phyloP scores from a whole-genome alignment of 1,140 invertebrate species.

The Meteorus sp. region DNA sequence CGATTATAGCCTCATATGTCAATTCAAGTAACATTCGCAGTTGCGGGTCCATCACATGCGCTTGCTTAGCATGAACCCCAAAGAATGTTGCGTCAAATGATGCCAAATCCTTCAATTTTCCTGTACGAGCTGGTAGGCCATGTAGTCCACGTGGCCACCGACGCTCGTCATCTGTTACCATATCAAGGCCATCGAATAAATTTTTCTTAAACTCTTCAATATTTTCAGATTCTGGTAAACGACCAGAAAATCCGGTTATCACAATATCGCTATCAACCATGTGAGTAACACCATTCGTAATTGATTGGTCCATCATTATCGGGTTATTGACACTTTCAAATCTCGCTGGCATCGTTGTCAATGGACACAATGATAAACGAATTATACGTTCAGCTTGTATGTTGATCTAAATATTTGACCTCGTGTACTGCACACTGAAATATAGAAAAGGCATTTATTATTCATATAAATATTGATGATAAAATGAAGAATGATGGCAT shows the following conservation, averaged over 20 bases:
- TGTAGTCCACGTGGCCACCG: constrained; percentile 77
- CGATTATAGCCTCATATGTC: constrained; percentile 93
- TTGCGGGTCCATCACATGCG: constrained; percentile 94
- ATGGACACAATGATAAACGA: too few species aligned
- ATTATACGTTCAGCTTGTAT: too few species aligned
- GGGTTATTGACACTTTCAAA: constrained; percentile 55
- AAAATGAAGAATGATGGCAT: constrained; percentile 39
- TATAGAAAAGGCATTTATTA: too few species aligned
- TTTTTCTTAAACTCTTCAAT: constrained; percentile 88
- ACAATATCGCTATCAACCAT: constrained; percentile 74
- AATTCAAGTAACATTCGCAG: constrained; percentile 86
- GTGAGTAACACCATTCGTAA: constrained; percentile 44
- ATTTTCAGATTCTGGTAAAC: constrained; percentile 83
- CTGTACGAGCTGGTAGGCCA: constrained; percentile 81
- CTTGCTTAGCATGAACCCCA: constrained; percentile 91
- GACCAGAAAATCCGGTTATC: constrained; percentile 84
- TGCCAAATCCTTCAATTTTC: constrained; percentile 86
- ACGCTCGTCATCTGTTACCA: constrained; percentile 84
- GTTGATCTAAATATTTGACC: too few species aligned
- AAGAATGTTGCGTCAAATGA: constrained; percentile 94
- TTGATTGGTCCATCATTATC: constrained; percentile 41
- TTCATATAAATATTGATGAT: too few species aligned
- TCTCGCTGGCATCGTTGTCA: constrained; percentile 64
- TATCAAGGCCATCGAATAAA: constrained; percentile 82
- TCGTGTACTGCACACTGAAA: too few species aligned